phyloP scores from a whole-genome alignment of 2,888 invertebrate genomes.

The Phytoseiulus persimilis region DNA sequence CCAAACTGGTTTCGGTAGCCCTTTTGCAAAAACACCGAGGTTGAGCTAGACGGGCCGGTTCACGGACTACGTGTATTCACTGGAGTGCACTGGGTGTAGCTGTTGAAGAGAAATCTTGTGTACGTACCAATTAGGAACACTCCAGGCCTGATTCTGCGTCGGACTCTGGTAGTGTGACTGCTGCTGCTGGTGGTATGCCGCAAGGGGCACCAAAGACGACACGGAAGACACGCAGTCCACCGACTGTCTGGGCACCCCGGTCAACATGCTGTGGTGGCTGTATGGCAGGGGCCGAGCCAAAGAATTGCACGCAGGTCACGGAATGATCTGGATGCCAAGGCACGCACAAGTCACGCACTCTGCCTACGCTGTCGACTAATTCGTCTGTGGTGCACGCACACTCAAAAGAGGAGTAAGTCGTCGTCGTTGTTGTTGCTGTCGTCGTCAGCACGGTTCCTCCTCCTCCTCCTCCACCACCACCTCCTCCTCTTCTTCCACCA shows the following conservation, averaged over 20 bases:
- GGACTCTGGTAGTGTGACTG: constrained; percentile 32
- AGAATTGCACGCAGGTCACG: constrained; percentile 38
- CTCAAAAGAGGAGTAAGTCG: not conserved
- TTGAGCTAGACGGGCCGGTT: too few species aligned
- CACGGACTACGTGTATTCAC: too few species aligned
- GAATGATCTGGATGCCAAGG: constrained; percentile 37
- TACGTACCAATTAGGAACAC: constrained; percentile 37
- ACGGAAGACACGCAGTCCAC: constrained; percentile 36
- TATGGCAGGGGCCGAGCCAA: not conserved
- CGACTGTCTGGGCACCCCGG: constrained; percentile 39
- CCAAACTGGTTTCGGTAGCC: too few species aligned
- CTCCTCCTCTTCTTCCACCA: not conserved
- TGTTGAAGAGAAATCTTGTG: not conserved
- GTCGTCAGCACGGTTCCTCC: too few species aligned
- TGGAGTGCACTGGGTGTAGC: too few species aligned
- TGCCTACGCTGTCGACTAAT: constrained; percentile 17
- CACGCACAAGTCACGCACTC: constrained; percentile 38
- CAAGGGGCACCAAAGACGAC: constrained; percentile 36
- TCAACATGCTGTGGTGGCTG: constrained; percentile 30
- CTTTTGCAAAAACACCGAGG: too few species aligned
- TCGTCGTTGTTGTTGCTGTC: not conserved
- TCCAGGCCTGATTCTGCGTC: constrained; percentile 34
- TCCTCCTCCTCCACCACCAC: too few species aligned
- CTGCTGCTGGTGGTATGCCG: constrained; percentile 33
- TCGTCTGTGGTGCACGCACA: constrained; percentile 15